Evolutionary conservation across 2,797 vertebrate species (phyloP).

Genomic region (Naso thynnoides): DNA sequence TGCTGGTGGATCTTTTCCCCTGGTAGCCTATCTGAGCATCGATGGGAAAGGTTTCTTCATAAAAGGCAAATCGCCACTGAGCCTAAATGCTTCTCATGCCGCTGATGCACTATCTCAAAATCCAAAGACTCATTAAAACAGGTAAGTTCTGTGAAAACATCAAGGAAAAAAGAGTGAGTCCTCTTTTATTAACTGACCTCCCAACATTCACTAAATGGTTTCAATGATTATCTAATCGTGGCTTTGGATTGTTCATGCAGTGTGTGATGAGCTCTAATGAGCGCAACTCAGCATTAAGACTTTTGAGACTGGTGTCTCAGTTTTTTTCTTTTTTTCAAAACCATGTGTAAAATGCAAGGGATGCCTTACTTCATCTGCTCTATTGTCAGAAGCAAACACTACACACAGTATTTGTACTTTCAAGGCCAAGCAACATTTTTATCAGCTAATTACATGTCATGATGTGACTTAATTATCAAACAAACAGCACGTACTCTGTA

Average conservation of each 20-base stretch:
- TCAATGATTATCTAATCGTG: not conserved
- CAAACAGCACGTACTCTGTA: too few relatives aligned
- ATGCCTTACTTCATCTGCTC: not conserved
- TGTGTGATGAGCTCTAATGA: not conserved
- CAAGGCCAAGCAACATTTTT: not conserved
- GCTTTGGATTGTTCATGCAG: not conserved
- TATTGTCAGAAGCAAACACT: not conserved
- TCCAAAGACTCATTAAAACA: conserved; percentile 54
- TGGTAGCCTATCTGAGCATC: conserved; percentile 23
- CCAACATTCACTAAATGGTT: not conserved
- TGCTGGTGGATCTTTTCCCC: conserved; percentile 29
- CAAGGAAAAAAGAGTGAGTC: conserved; percentile 1
- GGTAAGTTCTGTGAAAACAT: conserved; percentile 22
- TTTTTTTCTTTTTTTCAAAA: not conserved
- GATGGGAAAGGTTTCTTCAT: conserved; percentile 60
- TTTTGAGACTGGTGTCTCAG: not conserved
- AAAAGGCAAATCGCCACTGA: conserved; percentile 57
- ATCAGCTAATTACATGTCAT: not conserved
- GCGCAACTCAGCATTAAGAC: not conserved
- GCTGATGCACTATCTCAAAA: conserved; percentile 27
- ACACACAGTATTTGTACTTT: not conserved
- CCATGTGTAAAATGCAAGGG: not conserved
- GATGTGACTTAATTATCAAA: not conserved
- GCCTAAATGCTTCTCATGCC: conserved; percentile 19
- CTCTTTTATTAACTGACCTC: not conserved